Percentiles rank a stretch among this genome's conserved stretches.
These are phyloP conservation scores for Tragopan temminckii DNA, from an alignment of 2,797 vertebrate genomes.

Conservation along the genomic window DNA sequence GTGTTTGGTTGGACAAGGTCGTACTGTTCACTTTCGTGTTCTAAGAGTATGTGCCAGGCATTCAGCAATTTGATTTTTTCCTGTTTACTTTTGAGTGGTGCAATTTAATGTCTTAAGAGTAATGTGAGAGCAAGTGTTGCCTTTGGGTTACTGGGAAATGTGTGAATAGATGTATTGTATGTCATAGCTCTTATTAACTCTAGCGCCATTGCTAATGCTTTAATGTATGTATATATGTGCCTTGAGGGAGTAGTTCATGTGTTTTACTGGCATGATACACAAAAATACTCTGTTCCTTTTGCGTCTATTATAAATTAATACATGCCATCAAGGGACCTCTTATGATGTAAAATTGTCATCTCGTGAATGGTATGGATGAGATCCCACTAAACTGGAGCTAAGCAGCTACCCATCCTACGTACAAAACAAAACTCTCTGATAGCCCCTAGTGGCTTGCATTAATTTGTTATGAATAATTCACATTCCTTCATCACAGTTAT, in stretches of 20 bases:
- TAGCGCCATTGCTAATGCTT: constrained; percentile 74
- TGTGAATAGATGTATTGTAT: constrained; percentile 50
- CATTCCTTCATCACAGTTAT: constrained; percentile 61
- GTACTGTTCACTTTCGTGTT: not conserved
- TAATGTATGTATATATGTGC: constrained; percentile 73
- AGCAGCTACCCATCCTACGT: constrained; percentile 41
- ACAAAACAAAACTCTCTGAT: constrained; percentile 37
- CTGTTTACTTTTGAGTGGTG: not conserved
- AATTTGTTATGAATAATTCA: constrained; percentile 78
- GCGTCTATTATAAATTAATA: constrained; percentile 81
- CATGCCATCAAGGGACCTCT: constrained; percentile 75
- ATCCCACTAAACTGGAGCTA: constrained; percentile 59
- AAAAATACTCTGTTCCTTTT: constrained; percentile 74
- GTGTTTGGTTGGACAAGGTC: rapidly evolving
- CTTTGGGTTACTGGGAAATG: constrained; percentile 37
- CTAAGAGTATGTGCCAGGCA: not conserved
- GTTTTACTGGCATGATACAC: constrained; percentile 76
- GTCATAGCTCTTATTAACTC: constrained; percentile 77
- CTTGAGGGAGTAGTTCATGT: constrained; percentile 77
- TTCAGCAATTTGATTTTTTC: not conserved
- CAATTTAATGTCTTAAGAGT: not conserved
- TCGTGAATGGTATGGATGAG: constrained; percentile 66
- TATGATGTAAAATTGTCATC: constrained; percentile 77
- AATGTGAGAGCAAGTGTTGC: not conserved
- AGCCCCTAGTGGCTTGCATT: constrained; percentile 42